A percentile compares a stretch with the other conserved stretches of the same genome.
phyloP scores from a whole-genome alignment of 1,140 invertebrate genomes.

The Cheumatopsyche charites region DNA sequence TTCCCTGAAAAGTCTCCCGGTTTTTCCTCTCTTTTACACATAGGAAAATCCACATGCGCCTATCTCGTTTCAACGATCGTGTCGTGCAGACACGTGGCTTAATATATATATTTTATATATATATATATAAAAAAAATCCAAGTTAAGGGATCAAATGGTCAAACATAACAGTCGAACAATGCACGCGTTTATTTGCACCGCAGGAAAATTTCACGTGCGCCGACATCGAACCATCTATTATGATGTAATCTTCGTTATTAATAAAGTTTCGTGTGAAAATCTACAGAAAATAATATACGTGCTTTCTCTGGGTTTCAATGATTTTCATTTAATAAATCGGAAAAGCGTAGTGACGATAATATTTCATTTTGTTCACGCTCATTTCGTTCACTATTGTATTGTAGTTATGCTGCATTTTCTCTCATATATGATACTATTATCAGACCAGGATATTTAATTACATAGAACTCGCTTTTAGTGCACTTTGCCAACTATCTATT shows the following conservation, averaged over 20 bases:
- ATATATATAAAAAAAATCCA: not conserved
- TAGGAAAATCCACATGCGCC: not conserved
- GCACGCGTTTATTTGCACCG: not conserved
- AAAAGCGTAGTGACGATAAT: not conserved
- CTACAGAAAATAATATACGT: no score
- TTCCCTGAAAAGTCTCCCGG: slow-evolving; percentile 9
- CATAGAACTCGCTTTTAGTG: no score
- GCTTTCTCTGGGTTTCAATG: no score
- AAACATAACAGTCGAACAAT: not conserved
- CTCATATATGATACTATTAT: no score
- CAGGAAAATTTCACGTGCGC: not conserved
- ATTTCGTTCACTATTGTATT: no score
- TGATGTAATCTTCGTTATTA: slow-evolving; percentile 1
- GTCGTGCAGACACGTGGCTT: slow-evolving; percentile 8
- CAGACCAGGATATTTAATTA: no score
- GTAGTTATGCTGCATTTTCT: no score
- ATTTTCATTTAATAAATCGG: not conserved
- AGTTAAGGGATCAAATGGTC: slow-evolving; percentile 19
- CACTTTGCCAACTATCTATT: no score
- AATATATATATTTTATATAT: not conserved
- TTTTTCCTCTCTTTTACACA: not conserved
- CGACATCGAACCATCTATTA: not conserved
- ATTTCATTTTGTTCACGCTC: not conserved
- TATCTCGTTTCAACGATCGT: not conserved
- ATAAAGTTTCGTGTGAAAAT: not conserved